These are phyloP conservation scores for Eclectus roratus DNA, from an alignment of 2,113 vertebrate genomes.

Conservation along the genomic window DNA sequence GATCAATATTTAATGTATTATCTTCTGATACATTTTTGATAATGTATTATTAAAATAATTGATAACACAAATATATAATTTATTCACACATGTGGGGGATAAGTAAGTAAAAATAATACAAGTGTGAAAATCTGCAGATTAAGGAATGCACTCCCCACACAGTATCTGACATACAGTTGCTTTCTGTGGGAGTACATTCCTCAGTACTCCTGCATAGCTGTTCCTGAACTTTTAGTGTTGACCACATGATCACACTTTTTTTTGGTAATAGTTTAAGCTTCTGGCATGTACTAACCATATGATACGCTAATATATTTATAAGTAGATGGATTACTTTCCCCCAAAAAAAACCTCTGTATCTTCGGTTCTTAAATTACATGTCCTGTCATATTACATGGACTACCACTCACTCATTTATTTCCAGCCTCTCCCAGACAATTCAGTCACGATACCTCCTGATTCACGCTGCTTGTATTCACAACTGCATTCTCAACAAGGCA, in stretches of 20 bases:
- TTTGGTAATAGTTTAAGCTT: background rate
- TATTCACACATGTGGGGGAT: background rate
- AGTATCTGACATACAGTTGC: background rate
- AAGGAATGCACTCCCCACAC: background rate
- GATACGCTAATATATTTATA: background rate
- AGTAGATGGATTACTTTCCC: background rate
- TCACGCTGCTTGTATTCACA: accelerated
- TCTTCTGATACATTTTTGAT: background rate
- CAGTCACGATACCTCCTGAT: background rate
- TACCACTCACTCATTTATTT: background rate
- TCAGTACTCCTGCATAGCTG: background rate
- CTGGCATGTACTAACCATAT: background rate
- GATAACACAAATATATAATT: background rate
- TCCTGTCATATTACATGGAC: background rate
- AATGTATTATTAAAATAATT: background rate
- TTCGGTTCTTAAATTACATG: background rate
- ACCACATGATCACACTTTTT: background rate
- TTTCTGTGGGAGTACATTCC: background rate
- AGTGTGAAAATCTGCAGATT: background rate
- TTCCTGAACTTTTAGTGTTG: background rate
- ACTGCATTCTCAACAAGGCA: background rate
- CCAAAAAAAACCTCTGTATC: background rate
- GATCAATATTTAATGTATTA: background rate
- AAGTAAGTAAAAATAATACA: background rate
- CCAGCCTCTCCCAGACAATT: background rate